Conservation (phyloP, 2,113 vertebrate genomes). For the Varanus komodoensis region DNA sequence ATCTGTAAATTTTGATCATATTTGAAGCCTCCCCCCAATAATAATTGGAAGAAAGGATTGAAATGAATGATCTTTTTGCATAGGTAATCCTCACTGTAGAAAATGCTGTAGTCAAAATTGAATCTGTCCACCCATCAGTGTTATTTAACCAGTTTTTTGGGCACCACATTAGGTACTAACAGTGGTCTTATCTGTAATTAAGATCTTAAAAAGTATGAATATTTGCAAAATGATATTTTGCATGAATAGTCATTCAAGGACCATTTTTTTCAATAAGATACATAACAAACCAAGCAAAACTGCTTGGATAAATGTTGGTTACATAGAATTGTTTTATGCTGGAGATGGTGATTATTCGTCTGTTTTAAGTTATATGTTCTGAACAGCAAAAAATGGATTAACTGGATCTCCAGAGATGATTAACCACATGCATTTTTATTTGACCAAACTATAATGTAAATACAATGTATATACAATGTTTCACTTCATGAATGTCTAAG, state of each 20-base stretch:
- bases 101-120: background rate
- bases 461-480: constrained; percentile 8
- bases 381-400: constrained; percentile 47
- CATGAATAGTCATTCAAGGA: constrained; percentile 64
- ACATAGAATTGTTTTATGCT: too few relatives aligned
- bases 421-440: constrained; percentile 35
- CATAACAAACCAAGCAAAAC: constrained; percentile 8
- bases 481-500: too few relatives aligned
- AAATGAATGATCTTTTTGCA: background rate
- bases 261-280: constrained; percentile 32
- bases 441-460: constrained; percentile 18
- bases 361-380: constrained; percentile 43
- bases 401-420: constrained; percentile 43
- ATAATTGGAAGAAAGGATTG: background rate
- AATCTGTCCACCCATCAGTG: background rate
- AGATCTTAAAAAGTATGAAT: too few relatives aligned
- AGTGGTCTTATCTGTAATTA: too few relatives aligned
- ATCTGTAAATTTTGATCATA: background rate
- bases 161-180: background rate
- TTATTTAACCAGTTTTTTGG: background rate
- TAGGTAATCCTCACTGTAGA: background rate
- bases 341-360: constrained; percentile 41
- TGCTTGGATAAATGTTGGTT: too few relatives aligned
- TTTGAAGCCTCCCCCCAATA: background rate
- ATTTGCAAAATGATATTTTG: constrained; percentile 41